Base-by-base conservation (phyloP, 1,140 invertebrate genomes). In the Melitaea cinxia region DNA sequence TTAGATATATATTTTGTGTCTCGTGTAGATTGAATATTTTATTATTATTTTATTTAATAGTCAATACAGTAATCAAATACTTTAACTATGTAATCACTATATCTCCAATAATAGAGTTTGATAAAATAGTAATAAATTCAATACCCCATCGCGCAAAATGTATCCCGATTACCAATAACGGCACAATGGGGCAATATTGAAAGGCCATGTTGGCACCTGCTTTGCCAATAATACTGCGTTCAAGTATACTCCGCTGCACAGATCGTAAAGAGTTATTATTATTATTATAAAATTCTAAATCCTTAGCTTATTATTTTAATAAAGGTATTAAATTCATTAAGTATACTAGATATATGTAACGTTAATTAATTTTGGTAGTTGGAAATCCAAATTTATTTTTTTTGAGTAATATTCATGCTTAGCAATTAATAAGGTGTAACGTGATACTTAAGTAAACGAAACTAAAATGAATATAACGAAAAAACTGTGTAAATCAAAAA, bases 121-220 rank as follows among this genome's bases (percentile, higher is more conserved):
- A 9, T 35, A 68, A 65, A 74, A 72, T 70, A 66, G 65, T 72
- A 81, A 81, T 79, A 81, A 79, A 81, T 77, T 70, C 65, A 69
- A 75, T 70, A 78, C 69, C 70, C 68, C 77, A 75, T 35, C 23
- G 49, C 72, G 72, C 72, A 68, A 75, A 79, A 74, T 72, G 72
- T 74, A 74, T 78, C 68, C 67, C 77, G 72, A 77, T 82, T 78
- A 76, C 77, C 77, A 75, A 76, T 82, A 82, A 78, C 72, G 75
- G 75, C 61, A 79, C 79, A 78, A 82, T 79, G 64, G 73, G 61
- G 66, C 66, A 65, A 70, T 77, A 75, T 80, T 77, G 70, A 80
- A 82, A 69, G 57, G 66, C 60, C 62, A 59, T 53, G 66, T 71
- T 72, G 73, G 68, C 76, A 80, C 78, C 73, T 80, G 76, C 72